Percentiles rank a stretch among this genome's conserved stretches.
These are phyloP conservation scores for Stenopsyche tienmushanensis DNA, from an alignment of 1,140 invertebrate genomes.

Conservation along the genomic window DNA sequence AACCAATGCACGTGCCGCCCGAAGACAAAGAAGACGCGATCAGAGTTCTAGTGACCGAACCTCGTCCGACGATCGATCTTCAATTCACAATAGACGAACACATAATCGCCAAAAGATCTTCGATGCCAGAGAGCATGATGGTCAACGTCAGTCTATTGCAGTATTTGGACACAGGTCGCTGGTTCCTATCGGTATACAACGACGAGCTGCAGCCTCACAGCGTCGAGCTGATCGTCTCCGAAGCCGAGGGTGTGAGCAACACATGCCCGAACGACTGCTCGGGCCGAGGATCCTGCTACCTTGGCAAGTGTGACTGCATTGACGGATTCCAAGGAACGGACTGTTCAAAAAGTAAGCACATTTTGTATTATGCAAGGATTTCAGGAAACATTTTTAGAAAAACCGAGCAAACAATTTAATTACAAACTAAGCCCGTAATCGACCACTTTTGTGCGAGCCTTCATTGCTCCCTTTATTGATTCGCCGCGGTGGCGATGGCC, in stretches of 20 bases:
- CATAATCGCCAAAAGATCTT: conserved; percentile 60
- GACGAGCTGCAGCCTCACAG: conserved; percentile 84
- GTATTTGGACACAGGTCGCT: conserved; percentile 88
- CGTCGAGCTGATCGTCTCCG: conserved; percentile 76
- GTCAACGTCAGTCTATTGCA: conserved; percentile 83
- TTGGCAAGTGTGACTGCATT: conserved; percentile 94
- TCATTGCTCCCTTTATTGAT: neutral
- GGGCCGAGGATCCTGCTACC: conserved; percentile 90
- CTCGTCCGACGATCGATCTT: conserved; percentile 49
- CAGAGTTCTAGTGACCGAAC: conserved; percentile 40
- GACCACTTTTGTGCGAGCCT: neutral
- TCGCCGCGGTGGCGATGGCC: conserved; percentile 2
- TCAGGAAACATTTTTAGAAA: neutral
- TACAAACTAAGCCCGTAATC: neutral
- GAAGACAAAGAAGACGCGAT: conserved; percentile 26
- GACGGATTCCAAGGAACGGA: conserved; percentile 90
- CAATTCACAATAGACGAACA: conserved; percentile 55
- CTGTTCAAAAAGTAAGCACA: conserved; percentile 88
- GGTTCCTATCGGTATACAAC: conserved; percentile 96
- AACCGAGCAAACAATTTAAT: neutral
- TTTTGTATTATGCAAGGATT: conserved; percentile 8
- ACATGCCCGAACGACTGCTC: conserved; percentile 94
- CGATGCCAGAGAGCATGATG: conserved; percentile 64
- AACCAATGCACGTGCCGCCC: neutral
- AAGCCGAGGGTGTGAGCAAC: conserved; percentile 83